Base-by-base conservation (phyloP, 2,113 vertebrate species). In the Scopus umbretta region DNA sequence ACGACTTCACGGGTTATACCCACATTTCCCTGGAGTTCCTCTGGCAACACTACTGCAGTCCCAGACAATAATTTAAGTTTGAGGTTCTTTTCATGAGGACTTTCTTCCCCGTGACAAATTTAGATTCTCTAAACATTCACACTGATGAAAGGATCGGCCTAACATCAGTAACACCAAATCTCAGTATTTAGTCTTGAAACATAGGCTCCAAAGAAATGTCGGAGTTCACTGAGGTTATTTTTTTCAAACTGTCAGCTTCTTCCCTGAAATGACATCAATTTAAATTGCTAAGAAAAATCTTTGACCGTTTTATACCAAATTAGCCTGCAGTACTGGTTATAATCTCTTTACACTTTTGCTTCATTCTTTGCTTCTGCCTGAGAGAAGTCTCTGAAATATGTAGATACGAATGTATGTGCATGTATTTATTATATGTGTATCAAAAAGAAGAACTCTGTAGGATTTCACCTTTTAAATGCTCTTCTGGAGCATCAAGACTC, bases 21-120 rank as follows among this genome's bases (percentile, higher is more conserved):
- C 30, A 91, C n/a, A 84, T 86, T 96, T 96, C 80, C 26, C 36
- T 36, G 56, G 47, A 70, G 91, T 88, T 63, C 40, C 45, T 94
- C 53, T 63, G 20, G 61, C 27, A 58, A 59, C 86, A 73, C 1
- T 45, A 18, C 65, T 63, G 55, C n/a, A 88, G 67, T 62, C 55
- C 62, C 88, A 80, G 81, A 65, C 36, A 80, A 38, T 53, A 94
- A 85, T 88, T 96, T 97, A 27, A 74, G 96, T 97, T 90, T 86
- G 87, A 86, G 27, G 13, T 49, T 83, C 21, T 86, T 86, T 90
- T 84, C 29, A 55, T 25, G 3, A 84, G 59, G 59, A 25, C 80
- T 80, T 76, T 80, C 73, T 70, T 79, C 68, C 30, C 9, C 34
- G 15, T 59, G 62, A 62, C 62, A 63, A 92, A 94, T 92, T 62